A percentile compares a stretch with the other conserved stretches of the same genome.
Conservation (phyloP, 2,888 invertebrate genomes). For the Petrolisthes manimaculis region DNA sequence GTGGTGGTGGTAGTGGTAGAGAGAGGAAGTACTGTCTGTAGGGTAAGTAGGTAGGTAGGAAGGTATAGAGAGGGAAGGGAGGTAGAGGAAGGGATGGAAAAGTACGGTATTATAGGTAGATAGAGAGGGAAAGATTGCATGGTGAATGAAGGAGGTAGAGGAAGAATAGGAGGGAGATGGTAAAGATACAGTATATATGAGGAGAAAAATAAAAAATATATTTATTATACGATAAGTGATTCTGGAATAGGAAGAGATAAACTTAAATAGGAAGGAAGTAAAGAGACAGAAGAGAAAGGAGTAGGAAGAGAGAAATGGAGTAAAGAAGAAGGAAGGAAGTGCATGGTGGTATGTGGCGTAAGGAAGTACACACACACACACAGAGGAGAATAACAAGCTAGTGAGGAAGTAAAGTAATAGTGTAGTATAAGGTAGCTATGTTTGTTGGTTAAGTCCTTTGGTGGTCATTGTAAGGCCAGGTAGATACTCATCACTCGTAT, state of each 20-base stretch:
- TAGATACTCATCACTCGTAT: too few relatives aligned
- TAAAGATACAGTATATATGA: not conserved
- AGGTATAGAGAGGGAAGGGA: too few relatives aligned
- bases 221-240: not conserved
- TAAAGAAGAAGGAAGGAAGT: not conserved
- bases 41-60: not conserved
- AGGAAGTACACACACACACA: too few relatives aligned
- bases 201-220: not conserved
- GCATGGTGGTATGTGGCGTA: too few relatives aligned
- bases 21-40: not conserved
- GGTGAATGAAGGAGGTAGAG: not conserved
- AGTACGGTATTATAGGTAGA: too few relatives aligned
- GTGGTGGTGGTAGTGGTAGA: not conserved
- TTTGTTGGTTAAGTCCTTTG: too few relatives aligned
- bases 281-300: not conserved
- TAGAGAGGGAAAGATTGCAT: not conserved
- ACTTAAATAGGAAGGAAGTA: not conserved
- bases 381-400: too few relatives aligned
- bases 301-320: not conserved
- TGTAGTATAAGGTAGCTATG: too few relatives aligned
- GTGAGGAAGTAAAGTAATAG: too few relatives aligned
- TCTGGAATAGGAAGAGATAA: not conserved
- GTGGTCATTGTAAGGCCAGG: too few relatives aligned
- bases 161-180: not conserved
- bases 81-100: too few relatives aligned